phyloP scores from a whole-genome alignment of 2,113 vertebrate species.

The Heloderma charlesbogerti region DNA sequence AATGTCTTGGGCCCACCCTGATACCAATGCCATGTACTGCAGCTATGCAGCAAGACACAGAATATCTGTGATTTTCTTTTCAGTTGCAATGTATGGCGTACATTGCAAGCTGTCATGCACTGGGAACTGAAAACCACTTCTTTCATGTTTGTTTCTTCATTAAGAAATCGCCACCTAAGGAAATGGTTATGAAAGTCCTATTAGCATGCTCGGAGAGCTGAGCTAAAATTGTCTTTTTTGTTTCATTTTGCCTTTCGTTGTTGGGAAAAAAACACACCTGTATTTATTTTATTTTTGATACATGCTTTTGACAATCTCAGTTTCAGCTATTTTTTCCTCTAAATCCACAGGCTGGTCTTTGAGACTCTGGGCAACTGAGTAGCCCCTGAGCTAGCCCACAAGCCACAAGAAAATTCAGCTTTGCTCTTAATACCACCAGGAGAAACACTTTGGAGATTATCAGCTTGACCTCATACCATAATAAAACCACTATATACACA shows the following conservation, averaged over 20 bases:
- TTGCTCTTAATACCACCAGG: neutral
- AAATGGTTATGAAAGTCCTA: slow-evolving; percentile 49
- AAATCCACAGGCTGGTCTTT: neutral
- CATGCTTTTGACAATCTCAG: neutral
- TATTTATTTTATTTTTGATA: neutral
- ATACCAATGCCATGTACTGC: slow-evolving; percentile 16
- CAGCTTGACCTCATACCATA: slow-evolving; percentile 44
- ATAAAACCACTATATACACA: neutral
- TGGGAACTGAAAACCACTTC: slow-evolving; percentile 38
- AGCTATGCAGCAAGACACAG: neutral
- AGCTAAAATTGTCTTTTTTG: neutral
- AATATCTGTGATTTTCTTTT: slow-evolving; percentile 33
- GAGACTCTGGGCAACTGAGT: neutral
- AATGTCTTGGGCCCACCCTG: neutral
- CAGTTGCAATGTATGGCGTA: neutral
- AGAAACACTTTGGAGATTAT: neutral
- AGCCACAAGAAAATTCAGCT: neutral
- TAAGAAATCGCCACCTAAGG: neutral
- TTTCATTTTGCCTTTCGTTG: neutral
- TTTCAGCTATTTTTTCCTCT: neutral
- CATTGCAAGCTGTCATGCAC: slow-evolving; percentile 8
- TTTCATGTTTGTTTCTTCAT: slow-evolving; percentile 35
- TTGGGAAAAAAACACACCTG: neutral
- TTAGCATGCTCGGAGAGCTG: slow-evolving; percentile 50
- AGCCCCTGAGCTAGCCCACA: neutral